phyloP scores from a whole-genome alignment of 2,113 vertebrate species.

The Erythrolamprus reginae region DNA sequence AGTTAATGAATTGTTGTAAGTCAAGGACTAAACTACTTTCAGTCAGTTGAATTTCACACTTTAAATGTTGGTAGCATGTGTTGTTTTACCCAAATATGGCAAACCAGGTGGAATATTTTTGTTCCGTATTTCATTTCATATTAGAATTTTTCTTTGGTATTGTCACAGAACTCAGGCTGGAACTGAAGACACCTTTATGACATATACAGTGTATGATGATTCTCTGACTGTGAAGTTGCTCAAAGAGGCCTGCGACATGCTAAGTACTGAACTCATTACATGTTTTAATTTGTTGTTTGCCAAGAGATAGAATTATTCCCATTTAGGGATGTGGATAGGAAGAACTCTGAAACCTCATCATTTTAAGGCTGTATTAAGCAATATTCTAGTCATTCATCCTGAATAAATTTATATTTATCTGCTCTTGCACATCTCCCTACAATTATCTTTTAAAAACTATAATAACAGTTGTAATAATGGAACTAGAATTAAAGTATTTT shows the following conservation, averaged over 20 bases:
- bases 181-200: conserved; percentile 73
- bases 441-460: background rate
- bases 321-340: background rate
- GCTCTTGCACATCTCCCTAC: background rate
- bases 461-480: background rate
- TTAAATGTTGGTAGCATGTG: background rate
- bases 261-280: conserved; percentile 54
- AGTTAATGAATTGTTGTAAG: too few relatives aligned
- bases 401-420: background rate
- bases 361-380: background rate
- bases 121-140: background rate
- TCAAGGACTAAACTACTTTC: background rate
- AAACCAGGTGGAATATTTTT: background rate
- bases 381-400: background rate
- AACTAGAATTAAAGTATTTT: background rate
- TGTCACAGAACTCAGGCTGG: conserved; percentile 60
- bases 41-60: background rate
- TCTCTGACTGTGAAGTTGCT: conserved; percentile 68
- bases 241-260: conserved; percentile 65
- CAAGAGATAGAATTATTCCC: background rate
- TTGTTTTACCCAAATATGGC: background rate
- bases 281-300: background rate
- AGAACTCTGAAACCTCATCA: background rate
- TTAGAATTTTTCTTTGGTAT: background rate
- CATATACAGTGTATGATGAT: conserved; percentile 71